Evolutionary conservation across 2,113 vertebrate species (phyloP), one percentile per base, ranked within the genome.

Genomic region (Colossoma macropomum): DNA sequence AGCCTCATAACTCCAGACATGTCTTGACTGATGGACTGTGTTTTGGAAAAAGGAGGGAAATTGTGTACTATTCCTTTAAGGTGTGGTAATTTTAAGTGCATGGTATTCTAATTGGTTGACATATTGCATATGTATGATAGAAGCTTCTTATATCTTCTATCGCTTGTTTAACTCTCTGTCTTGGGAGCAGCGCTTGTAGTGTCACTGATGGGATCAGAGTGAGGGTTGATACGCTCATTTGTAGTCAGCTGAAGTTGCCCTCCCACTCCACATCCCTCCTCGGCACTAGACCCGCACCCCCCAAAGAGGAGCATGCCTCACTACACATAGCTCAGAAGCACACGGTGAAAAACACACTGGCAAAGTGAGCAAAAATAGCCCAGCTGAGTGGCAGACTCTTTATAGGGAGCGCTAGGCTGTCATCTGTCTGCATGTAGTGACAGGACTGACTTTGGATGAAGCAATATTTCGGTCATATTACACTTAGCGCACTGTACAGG

Each of bases 161-260:
- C 28, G 9, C 52, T 59, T 21, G 69, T 52, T 50, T 32, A 50
- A 65, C 28, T 28, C 19, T 41, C 25, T 2, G 25, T 62, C 56
- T 23, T 27, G 38, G 34, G 69, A 62, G 45, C 41, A 73, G 54
- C 30, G 52, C 71, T 71, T 83, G 68, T 77, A 71, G 34, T 75
- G 52, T 59, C 77, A 6, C 63, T 62, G 52, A 85, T 60, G 63
- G 77, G 71, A 80, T 85, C 72, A 70, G 63, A 80, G 38, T 27
- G 81, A 77, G 45, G 74, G 60, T 54, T 77, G 34, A 66, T 77
- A n/a, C 50, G 83, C 86, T 91, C 88, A 92, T 94, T 92, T 92
- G 89, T 89, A 92, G 89, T 93, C 92, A 71, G 86, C 84, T 65
- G 75, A 74, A 80, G 89, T 73, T 83, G n/a, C 86, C 89, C 87